Evolutionary conservation across 2,797 vertebrate genomes (phyloP), one percentile per base, ranked within the genome.

Genomic region (Gobio occitaniae): DNA sequence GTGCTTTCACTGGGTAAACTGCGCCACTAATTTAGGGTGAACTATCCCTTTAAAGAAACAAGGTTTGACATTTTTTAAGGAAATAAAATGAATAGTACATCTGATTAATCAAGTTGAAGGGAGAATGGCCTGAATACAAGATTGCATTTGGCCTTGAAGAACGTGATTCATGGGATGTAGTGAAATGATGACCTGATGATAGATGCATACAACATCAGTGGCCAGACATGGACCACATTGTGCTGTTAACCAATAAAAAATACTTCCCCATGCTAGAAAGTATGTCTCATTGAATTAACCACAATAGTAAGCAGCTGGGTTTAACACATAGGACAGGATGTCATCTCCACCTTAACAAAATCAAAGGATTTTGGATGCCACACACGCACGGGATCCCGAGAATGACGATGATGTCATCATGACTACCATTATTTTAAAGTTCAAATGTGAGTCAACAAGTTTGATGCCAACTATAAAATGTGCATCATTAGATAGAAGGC

Each of bases 221-320:
- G 65, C 65, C n/a, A 69, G 48, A 78, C 19, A 69, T 69, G 66
- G 47, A 72, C n/a, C 38, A 15, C 52, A 77, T 15, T 54, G 68
- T 69, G 36, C 68, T 36, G 48, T 80, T 44, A 50, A 66, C 69
- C 8, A 63, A 61, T 72, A 75, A 21, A 13, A 52, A 50, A 50
- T 2, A 2, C 12, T 5, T 76, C 25, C 21, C 12, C 36, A 66
- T 4, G 56, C 66, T 54, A 72, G 36, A 83, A 17, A 38, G 19
- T 77, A 13, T 47, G 54, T 74, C 80, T 74, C 44, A 74, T 70
- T 63, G 47, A 32, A 47, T 87, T 25, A 84, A 56, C 84, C 81
- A 82, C 65, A 61, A 80, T 17, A 61, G 61, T 80, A 80, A 68
- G 38, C 81, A 75, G 54, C 59, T 80, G 48, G 56, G 11, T n/a